Evolutionary conservation across 2,888 invertebrate species (phyloP).

Genomic region (Stenolophus ochropezus): DNA sequence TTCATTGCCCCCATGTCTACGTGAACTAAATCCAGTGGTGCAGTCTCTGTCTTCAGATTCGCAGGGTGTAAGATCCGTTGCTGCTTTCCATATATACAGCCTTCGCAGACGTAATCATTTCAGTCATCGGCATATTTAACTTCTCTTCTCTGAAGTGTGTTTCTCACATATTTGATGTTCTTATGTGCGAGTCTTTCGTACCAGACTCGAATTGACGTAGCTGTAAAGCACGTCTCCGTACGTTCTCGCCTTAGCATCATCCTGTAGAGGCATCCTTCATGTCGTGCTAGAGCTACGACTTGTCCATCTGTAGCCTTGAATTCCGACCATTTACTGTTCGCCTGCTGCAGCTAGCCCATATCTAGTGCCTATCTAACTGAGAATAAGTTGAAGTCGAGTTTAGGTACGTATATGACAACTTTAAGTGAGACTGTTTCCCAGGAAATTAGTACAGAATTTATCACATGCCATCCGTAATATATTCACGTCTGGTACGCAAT

Average conservation of each 20-base stretch:
- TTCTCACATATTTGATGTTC: conserved; percentile 23
- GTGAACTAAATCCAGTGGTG: conserved; percentile 64
- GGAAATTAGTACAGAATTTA: too few species aligned
- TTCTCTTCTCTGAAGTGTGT: conserved; percentile 55
- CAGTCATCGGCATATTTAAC: conserved; percentile 59
- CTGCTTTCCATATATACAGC: conserved; percentile 38
- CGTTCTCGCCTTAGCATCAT: conserved; percentile 61
- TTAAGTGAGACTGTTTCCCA: conserved; percentile 63
- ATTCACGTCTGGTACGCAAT: too few species aligned
- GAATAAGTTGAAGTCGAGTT: conserved; percentile 58
- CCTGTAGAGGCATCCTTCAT: conserved; percentile 56
- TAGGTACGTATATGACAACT: conserved; percentile 62
- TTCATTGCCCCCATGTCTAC: conserved; percentile 66
- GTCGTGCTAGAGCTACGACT: conserved; percentile 58
- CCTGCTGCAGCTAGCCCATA: conserved; percentile 36
- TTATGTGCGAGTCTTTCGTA: conserved; percentile 61
- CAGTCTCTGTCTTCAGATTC: conserved; percentile 63
- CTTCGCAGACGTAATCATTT: conserved; percentile 57
- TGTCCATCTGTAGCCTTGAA: conserved; percentile 58
- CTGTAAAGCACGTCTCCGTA: conserved; percentile 63
- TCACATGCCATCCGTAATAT: too few species aligned
- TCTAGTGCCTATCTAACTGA: conserved; percentile 34
- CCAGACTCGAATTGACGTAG: conserved; percentile 61
- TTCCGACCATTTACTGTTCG: conserved; percentile 30
- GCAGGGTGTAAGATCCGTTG: conserved; percentile 62